These are phyloP conservation scores for Piaya cayana DNA, from an alignment of 2,113 vertebrate species.

Conservation along the genomic window DNA sequence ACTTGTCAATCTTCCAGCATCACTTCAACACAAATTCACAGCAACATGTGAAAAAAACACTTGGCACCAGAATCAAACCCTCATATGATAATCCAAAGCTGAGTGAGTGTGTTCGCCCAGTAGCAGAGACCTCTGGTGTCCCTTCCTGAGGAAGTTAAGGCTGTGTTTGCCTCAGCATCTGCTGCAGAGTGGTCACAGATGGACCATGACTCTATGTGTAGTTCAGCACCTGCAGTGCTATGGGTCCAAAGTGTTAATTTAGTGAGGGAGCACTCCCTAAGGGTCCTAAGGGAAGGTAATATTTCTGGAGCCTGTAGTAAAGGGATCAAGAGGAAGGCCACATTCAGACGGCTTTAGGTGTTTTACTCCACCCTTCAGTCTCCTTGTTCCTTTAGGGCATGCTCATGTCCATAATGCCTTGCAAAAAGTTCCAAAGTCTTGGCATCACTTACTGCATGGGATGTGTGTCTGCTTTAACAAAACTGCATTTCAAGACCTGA, in stretches of 20 bases:
- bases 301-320: neutral
- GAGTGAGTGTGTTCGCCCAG: neutral
- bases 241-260: neutral
- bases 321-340: neutral
- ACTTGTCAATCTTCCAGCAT: neutral
- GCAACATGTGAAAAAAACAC: neutral
- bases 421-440: neutral
- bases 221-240: neutral
- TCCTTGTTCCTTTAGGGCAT: neutral
- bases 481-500: neutral
- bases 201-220: rapidly evolving
- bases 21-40: neutral
- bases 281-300: neutral
- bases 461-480: rapidly evolving
- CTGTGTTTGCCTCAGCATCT: neutral
- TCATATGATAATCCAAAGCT: neutral
- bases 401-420: rapidly evolving
- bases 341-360: neutral
- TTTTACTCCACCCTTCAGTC: neutral
- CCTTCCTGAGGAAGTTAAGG: neutral
- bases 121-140: neutral
- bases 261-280: neutral
- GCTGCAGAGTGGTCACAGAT: neutral
- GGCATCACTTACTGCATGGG: neutral
- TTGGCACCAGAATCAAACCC: neutral